A percentile compares a stretch with the other conserved stretches of the same genome.
These are phyloP conservation scores for Apteryx mantelli DNA, from an alignment of 2,113 vertebrate genomes.

Conservation along the genomic window DNA sequence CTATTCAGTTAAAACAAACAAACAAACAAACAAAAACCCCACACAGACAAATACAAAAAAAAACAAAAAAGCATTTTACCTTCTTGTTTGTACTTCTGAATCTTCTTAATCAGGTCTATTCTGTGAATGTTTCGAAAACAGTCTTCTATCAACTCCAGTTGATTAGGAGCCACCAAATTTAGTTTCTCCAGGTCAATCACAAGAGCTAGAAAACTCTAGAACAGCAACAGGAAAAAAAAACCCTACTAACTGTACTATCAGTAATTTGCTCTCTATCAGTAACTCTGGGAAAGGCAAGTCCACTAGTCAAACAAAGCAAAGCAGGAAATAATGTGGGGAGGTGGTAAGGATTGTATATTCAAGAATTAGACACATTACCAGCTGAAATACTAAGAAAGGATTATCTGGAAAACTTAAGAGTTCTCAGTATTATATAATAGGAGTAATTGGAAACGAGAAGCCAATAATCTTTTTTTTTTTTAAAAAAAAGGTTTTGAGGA, in stretches of 20 bases:
- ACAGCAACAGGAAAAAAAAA: conserved; percentile 13
- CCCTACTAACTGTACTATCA: neutral
- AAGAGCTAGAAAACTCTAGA: conserved; percentile 89
- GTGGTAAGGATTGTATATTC: neutral
- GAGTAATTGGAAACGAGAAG: neutral
- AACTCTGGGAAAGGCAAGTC: neutral
- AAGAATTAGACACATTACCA: neutral
- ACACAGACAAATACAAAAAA: no score
- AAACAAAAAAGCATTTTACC: conserved; percentile 73
- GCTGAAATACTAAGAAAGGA: neutral
- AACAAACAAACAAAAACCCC: no score
- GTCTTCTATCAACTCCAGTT: conserved; percentile 83
- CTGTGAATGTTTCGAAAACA: conserved; percentile 83
- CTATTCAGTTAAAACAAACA: neutral
- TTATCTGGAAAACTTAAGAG: neutral
- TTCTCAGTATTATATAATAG: neutral
- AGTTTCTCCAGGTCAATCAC: conserved; percentile 88
- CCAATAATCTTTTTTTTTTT: neutral
- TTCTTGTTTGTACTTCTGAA: conserved; percentile 79
- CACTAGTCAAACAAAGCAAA: neutral
- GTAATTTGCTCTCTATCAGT: neutral
- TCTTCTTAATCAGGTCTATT: conserved; percentile 85
- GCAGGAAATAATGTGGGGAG: neutral
- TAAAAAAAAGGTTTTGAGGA: neutral
- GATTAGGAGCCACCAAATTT: conserved; percentile 82